Conservation (phyloP, 35 echinoderm and acorn worm species). For the Ophiothrix spiculata region DNA sequence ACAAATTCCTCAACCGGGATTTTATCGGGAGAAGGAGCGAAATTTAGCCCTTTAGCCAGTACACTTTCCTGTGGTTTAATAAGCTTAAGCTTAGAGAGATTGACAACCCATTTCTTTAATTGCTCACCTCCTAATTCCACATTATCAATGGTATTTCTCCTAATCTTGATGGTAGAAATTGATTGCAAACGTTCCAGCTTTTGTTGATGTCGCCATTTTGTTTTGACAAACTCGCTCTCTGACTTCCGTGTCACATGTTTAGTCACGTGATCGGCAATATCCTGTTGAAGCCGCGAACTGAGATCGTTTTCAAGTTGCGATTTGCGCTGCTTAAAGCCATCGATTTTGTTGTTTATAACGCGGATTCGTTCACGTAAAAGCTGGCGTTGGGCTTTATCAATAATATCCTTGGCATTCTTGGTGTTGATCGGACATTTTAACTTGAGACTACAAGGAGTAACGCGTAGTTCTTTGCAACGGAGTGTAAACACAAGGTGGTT, state of each 20-base stretch:
- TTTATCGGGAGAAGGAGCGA: neutral
- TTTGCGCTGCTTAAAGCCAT: too few species aligned
- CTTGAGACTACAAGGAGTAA: neutral
- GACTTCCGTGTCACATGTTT: too few species aligned
- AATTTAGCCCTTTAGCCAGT: neutral
- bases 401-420: too few species aligned
- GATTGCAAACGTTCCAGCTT: too few species aligned
- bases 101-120: neutral
- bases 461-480: neutral
- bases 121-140: neutral
- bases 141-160: too few species aligned
- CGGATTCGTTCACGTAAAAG: neutral
- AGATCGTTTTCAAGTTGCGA: too few species aligned
- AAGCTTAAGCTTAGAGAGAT: neutral
- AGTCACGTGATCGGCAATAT: too few species aligned
- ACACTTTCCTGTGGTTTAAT: neutral
- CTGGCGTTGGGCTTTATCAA: neutral
- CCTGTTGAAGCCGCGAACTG: too few species aligned
- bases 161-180: too few species aligned
- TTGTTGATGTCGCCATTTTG: too few species aligned
- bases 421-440: neutral
- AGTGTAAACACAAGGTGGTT: neutral
- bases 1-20: neutral
- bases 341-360: neutral
- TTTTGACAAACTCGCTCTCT: too few species aligned